phyloP scores from a whole-genome alignment of 2,797 vertebrate genomes.

The Coregonus ussuriensis region DNA sequence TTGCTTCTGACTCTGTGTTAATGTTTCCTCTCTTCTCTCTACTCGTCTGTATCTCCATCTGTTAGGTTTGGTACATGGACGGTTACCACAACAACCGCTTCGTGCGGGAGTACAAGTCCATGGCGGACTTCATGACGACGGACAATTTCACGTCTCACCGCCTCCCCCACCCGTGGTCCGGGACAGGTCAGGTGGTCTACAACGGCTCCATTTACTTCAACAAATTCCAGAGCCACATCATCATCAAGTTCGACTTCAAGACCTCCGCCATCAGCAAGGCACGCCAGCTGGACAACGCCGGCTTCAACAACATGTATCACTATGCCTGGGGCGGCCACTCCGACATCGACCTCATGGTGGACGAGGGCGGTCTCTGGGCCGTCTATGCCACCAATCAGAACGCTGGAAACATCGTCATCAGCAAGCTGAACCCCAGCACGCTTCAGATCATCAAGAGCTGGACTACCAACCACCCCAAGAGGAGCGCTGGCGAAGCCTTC shows the following conservation, averaged over 20 bases:
- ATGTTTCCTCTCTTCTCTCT: conserved; percentile 6
- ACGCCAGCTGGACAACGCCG: conserved; percentile 91
- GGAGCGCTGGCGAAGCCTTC: conserved; percentile 95
- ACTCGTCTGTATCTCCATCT: background rate
- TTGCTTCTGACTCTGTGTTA: background rate
- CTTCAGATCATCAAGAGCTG: conserved; percentile 92
- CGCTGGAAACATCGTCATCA: conserved; percentile 94
- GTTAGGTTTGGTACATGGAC: conserved; percentile 99
- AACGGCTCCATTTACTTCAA: conserved; percentile 99
- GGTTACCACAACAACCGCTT: conserved; percentile 98
- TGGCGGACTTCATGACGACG: conserved; percentile 92
- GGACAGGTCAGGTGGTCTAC: conserved; percentile 97
- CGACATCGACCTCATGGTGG: conserved; percentile 98
- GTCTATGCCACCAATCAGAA: conserved; percentile 99
- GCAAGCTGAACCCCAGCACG: conserved; percentile 91
- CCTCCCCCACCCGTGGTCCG: conserved; percentile 97
- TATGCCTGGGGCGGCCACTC: conserved; percentile 98
- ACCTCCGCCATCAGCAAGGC: conserved; percentile 92
- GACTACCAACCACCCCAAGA: conserved; percentile 96
- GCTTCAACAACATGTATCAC: conserved; percentile 96
- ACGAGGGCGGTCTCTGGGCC: conserved; percentile 94
- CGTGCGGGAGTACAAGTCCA: conserved; percentile 93
- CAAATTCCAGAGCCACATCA: conserved; percentile 97
- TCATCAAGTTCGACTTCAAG: conserved; percentile 95
- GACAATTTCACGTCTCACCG: conserved; percentile 98